Conservation (phyloP, 1,140 invertebrate species). For the Drosophila equinoxialis region DNA sequence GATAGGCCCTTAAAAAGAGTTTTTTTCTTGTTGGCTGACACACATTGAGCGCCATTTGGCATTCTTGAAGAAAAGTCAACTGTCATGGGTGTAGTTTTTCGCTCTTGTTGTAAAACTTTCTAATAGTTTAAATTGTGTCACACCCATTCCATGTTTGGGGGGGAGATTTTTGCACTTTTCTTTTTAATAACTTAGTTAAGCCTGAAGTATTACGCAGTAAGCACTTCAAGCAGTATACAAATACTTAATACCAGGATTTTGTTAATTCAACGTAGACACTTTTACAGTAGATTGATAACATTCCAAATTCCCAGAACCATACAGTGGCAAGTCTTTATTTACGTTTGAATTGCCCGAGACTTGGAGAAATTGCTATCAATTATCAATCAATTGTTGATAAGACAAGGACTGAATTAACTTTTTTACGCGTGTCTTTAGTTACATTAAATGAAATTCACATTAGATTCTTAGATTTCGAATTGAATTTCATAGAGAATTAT, state of each 20-base stretch:
- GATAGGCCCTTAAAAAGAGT: not conserved
- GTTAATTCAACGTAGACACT: no score
- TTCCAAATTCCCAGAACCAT: not conserved
- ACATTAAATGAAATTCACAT: no score
- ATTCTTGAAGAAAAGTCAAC: not conserved
- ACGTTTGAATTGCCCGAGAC: not conserved
- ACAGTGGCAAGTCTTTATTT: not conserved
- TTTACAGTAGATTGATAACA: not conserved
- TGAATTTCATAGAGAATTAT: no score
- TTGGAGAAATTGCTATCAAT: not conserved
- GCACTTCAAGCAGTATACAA: no score
- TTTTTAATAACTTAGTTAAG: no score
- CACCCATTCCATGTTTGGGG: not conserved
- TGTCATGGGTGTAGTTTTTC: conserved; percentile 7
- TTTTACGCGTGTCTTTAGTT: no score
- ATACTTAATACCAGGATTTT: no score
- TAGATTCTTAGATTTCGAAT: no score
- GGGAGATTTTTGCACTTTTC: no score
- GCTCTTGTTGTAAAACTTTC: not conserved
- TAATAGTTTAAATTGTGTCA: not conserved
- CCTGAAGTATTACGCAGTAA: no score
- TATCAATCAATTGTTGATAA: no score
- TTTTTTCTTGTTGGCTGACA: not conserved
- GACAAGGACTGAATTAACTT: no score
- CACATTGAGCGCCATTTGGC: not conserved